A percentile compares a stretch with the other conserved stretches of the same genome.
Evolutionary conservation across 2,797 vertebrate species (phyloP).

Genomic region (Perodicticus potto): DNA sequence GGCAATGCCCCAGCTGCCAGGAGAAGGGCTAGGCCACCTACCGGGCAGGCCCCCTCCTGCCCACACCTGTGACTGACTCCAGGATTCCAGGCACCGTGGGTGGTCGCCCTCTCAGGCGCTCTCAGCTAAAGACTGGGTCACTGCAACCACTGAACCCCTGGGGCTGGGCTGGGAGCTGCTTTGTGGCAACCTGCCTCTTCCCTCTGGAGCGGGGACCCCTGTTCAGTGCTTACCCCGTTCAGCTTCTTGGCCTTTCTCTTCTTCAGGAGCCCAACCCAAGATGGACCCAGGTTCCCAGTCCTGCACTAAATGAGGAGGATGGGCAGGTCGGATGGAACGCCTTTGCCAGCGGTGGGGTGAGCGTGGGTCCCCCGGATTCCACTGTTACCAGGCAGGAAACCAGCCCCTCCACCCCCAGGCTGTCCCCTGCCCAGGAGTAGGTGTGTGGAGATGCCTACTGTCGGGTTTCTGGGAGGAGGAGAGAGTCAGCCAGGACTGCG

Average conservation of each 20-base stretch:
- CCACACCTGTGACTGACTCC: fast-evolving
- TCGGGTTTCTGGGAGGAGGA: neutral
- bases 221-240: no score
- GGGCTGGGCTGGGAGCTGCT: no score
- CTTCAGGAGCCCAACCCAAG: neutral
- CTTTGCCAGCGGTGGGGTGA: neutral
- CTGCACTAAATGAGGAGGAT: fast-evolving
- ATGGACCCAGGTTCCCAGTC: neutral
- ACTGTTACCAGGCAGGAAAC: neutral
- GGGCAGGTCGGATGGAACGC: fast-evolving
- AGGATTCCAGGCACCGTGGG: fast-evolving
- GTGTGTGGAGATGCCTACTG: fast-evolving
- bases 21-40: neutral
- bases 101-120: fast-evolving
- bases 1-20: neutral
- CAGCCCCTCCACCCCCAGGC: neutral
- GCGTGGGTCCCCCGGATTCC: no score
- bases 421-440: no score
- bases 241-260: neutral
- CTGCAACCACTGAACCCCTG: fast-evolving
- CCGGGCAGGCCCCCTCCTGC: fast-evolving
- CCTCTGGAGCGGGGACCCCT: fast-evolving
- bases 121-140: no score
- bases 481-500: no score
- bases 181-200: no score